phyloP scores from a whole-genome alignment of 2,113 vertebrate species.

The Isurus oxyrinchus region DNA sequence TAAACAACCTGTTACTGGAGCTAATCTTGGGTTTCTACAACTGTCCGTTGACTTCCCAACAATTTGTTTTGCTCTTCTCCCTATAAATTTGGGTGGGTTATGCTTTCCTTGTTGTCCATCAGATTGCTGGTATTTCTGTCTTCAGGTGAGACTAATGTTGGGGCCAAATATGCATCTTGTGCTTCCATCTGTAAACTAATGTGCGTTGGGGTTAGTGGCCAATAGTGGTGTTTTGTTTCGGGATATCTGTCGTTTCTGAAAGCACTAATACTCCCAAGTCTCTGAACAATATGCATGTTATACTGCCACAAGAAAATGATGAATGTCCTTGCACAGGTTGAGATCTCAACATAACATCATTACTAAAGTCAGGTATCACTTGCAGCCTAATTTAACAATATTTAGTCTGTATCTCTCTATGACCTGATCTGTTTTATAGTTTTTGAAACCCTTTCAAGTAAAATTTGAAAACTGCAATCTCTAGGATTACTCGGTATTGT shows the following conservation, averaged over 20 bases:
- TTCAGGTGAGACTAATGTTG: constrained; percentile 15
- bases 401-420: not conserved
- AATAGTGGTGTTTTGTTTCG: not conserved
- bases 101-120: not conserved
- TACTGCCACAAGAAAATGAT: not conserved
- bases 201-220: constrained; percentile 7
- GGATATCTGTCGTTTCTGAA: not conserved
- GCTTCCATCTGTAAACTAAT: not conserved
- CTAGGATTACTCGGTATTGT: not conserved
- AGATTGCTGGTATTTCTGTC: constrained; percentile 15
- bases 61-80: not conserved
- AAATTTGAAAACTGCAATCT: not conserved
- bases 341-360: not conserved
- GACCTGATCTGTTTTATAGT: not conserved
- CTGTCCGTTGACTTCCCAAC: not conserved
- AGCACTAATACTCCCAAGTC: not conserved
- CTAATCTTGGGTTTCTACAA: not conserved
- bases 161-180: constrained; percentile 5
- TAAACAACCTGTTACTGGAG: not conserved
- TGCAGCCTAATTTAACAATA: not conserved
- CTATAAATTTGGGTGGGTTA: not conserved
- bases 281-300: not conserved
- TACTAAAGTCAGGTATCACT: not conserved
- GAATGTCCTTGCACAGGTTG: constrained; percentile 8
- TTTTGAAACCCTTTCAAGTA: constrained; percentile 1